A percentile compares a stretch with the other conserved stretches of the same genome.
Conservation (phyloP, 2,797 vertebrate genomes). For the Arrhamphus sclerolepis region DNA sequence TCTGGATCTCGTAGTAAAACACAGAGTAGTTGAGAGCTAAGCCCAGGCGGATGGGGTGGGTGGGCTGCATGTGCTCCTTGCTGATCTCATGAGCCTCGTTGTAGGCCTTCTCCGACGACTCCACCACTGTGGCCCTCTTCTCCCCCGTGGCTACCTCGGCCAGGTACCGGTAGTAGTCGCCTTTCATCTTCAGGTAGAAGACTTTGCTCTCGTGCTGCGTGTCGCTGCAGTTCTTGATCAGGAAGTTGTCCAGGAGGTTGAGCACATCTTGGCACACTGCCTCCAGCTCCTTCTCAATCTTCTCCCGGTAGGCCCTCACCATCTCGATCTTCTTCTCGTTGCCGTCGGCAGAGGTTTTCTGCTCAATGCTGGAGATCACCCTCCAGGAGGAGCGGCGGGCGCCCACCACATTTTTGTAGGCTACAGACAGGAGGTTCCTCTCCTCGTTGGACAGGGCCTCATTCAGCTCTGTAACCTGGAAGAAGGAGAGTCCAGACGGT, state of each 20-base stretch:
- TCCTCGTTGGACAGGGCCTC: conserved; percentile 98
- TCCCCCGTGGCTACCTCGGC: conserved; percentile 97
- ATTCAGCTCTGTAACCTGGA: conserved; percentile 95
- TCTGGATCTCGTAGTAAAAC: conserved; percentile 99
- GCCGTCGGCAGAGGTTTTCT: conserved; percentile 97
- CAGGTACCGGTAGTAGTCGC: conserved; percentile 98
- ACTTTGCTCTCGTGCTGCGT: conserved; percentile 99
- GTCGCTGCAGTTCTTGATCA: conserved; percentile 99
- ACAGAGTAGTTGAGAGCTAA: conserved; percentile 99
- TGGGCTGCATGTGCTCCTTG: conserved; percentile 99
- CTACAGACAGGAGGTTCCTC: conserved; percentile 95
- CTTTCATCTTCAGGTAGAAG: conserved; percentile 99
- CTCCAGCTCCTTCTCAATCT: conserved; percentile 98
- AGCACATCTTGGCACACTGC: conserved; percentile 98
- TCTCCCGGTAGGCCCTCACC: conserved; percentile 97
- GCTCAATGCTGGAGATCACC: conserved; percentile 98
- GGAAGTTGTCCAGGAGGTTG: conserved; percentile 96
- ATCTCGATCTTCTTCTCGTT: conserved; percentile 99
- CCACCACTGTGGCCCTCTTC: conserved; percentile 94
- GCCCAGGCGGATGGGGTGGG: conserved; percentile 96
- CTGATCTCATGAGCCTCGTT: conserved; percentile 98
- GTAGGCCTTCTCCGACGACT: conserved; percentile 97
- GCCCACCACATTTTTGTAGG: conserved; percentile 98
- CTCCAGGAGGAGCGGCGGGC: conserved; percentile 97
- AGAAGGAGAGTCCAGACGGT: conserved; percentile 24